Base-by-base conservation (phyloP, 2,113 vertebrate genomes). In the Istiophorus platypterus region DNA sequence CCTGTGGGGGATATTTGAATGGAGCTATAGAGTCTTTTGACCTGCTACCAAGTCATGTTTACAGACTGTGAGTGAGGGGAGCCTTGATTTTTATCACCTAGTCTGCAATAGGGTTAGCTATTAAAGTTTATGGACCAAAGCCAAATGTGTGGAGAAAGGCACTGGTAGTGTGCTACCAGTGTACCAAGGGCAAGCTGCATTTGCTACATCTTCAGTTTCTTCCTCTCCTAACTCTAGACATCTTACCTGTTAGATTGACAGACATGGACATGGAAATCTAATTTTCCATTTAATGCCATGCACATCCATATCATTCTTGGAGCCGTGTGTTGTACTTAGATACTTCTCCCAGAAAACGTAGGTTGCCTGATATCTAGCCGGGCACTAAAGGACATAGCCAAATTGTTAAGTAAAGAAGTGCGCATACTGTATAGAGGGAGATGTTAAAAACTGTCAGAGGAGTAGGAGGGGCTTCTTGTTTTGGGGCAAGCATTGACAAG, bases 121-220 rank as follows among this genome's bases (percentile, higher is more conserved):
- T 94, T 88, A 93, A 92, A 92, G 81, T 92, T 92, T 93, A 94
- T 92, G 85, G 65, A 88, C 76, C 88, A 84, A 85, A 88, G 61
- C 72, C 18, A 29, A 80, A 66, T 61, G 77, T 41, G 81, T 54
- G 51, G 70, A 56, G 27, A 76, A 8, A 57, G 81, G 41, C 41
- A 45, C 70, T 14, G 24, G 67, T 10, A 57, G 65, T 37, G 61
- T 66, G 68, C 31, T 72, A 75, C 26, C 75, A 86, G 31, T 62
- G 65, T 74, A 88, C 78, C 81, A 87, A 81, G 73, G 86, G 49
- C 83, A 70, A 65, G 62, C 70, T 85, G 57, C 57, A 24, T 63
- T 70, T 41, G 72, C 56, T 47, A 76, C 62, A 68, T 62, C 52
- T 65, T 62, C 18, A 81, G 58, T 80, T 73, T 79, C 12, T 58